Conservation (phyloP, 2,888 invertebrate species). For the Troides aeacus region DNA sequence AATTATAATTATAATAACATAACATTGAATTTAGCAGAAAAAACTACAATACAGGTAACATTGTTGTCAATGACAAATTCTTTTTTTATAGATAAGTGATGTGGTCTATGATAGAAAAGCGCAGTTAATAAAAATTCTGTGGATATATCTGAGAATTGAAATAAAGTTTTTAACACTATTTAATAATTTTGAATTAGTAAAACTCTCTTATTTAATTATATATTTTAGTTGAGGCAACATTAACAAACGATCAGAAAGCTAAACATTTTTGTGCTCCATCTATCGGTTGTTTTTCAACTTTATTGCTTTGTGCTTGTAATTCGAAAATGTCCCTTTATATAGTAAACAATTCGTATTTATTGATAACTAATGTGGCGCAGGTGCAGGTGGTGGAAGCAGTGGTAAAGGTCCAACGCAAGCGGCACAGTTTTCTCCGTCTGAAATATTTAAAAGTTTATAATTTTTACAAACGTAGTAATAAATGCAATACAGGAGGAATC, state of each 20-base stretch:
- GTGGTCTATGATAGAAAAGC: no score
- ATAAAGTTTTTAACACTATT: no score
- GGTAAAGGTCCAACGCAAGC: conserved; percentile 70
- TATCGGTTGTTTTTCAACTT: conserved; percentile 22
- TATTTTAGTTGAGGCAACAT: conserved; percentile 14
- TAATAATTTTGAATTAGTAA: no score
- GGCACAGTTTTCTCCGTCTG: conserved; percentile 69
- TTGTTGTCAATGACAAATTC: no score
- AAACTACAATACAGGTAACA: no score
- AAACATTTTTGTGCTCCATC: conserved; percentile 32
- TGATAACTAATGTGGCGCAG: conserved; percentile 62
- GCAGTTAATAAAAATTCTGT: no score
- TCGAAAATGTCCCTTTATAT: conserved; percentile 8
- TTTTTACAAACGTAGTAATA: no score
- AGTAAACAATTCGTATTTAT: neutral
- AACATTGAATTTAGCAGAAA: no score
- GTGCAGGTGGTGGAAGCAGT: conserved; percentile 61
- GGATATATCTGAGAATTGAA: no score
- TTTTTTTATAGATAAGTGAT: no score
- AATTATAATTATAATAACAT: no score
- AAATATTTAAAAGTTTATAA: conserved; percentile 34
- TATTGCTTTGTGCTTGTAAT: conserved; percentile 29
- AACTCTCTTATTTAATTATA: neutral
- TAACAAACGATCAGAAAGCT: conserved; percentile 6
- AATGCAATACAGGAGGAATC: no score